A percentile compares a stretch with the other conserved stretches of the same genome.
These are phyloP conservation scores for Antheraea yamamai DNA, from an alignment of 2,888 invertebrate species.

Conservation along the genomic window DNA sequence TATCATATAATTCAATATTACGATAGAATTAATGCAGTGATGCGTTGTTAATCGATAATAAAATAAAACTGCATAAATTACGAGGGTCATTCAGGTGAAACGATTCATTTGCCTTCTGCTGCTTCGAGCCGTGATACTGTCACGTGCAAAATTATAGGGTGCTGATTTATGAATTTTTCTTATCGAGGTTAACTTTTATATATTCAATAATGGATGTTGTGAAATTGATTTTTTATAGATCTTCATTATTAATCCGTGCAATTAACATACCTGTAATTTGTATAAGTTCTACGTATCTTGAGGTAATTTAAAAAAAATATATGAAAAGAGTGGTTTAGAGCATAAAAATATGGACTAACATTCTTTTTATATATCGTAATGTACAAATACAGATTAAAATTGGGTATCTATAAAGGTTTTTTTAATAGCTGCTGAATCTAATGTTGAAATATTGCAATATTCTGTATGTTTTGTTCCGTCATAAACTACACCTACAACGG, in stretches of 20 bases:
- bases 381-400: neutral
- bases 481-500: neutral
- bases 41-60: neutral
- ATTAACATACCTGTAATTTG: neutral
- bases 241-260: neutral
- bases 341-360: neutral
- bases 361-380: neutral
- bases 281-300: neutral
- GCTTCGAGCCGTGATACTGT: conserved; percentile 35
- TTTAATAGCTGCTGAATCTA: too few species aligned
- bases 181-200: neutral
- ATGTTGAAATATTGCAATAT: too few species aligned
- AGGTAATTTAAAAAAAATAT: neutral
- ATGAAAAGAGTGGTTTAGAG: neutral
- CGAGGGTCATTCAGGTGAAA: conserved; percentile 32
- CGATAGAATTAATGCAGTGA: neutral
- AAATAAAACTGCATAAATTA: conserved; percentile 24
- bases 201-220: neutral
- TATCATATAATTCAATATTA: neutral
- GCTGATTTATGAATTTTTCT: conserved; percentile 33
- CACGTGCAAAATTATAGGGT: conserved; percentile 32
- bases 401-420: too few species aligned
- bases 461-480: neutral
- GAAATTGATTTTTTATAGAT: neutral
- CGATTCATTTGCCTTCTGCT: conserved; percentile 33